Evolutionary conservation across 2,888 invertebrate species (phyloP), one percentile per base, ranked within the genome.

Genomic region (Eupithecia tripunctaria): DNA sequence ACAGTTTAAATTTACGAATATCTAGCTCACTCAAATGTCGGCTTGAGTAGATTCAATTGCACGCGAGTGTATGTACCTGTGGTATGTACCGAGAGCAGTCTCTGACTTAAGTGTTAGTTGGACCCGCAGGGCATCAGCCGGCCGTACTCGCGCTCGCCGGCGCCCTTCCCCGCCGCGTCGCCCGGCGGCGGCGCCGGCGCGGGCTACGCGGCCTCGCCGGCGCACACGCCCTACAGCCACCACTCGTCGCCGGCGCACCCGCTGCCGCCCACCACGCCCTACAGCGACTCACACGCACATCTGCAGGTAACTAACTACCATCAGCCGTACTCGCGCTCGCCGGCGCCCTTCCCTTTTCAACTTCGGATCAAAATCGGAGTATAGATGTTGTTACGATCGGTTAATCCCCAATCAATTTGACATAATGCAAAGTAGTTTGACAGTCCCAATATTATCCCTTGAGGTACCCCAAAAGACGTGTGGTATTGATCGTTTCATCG

Each of bases 161-260:
- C 82, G 76, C 86, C 86, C 10, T 89, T 91, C 89, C 89, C 91
- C n/a, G 86, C 86, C 25, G 88, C 90, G 76, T 90, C 92, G 15
- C 90, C 90, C 14, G 88, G 86, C 82, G 38, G 90, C 18, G 88
- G 86, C 82, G 88, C 85, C 82, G 38, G 90, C 18, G 43, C 43
- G n/a, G 88, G 59, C 59, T 94, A 89, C 92, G 91, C 91, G 76
- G 90, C 92, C 67, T 92, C 92, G 70, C 93, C 93, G 7, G 89
- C 92, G 79, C 91, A 91, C 90, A 92, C 92, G 82, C 92, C 93
- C 67, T 93, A 93, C 90, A 87, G 87, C 81, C 92, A 92, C 83
- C 93, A 93, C 89, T 91, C 91, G 72, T 92, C 91, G 76, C 92
- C 91, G 67, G 91, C 91, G 84, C 88, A 86, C 64, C 47, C 77